Evolutionary conservation across 2,113 vertebrate genomes (phyloP).

Genomic region (Sapajus apella): DNA sequence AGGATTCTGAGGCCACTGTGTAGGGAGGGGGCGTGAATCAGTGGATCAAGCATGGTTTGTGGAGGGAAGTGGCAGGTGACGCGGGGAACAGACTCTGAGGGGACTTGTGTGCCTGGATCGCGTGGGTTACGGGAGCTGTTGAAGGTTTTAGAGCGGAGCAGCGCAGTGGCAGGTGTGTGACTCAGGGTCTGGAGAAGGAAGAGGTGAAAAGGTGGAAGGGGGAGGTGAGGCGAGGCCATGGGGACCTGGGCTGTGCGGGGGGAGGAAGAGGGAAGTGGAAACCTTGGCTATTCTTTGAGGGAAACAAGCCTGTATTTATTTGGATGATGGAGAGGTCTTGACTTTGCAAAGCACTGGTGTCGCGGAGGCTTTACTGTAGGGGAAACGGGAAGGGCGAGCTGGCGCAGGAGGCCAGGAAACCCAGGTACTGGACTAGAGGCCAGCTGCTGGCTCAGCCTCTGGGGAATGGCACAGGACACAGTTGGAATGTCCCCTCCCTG

Average conservation of each 20-base stretch:
- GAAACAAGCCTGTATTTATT: neutral
- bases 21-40: neutral
- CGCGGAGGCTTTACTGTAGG: neutral
- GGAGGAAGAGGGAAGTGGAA: neutral
- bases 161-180: neutral
- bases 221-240: neutral
- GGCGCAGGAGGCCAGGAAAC: neutral
- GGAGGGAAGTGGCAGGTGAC: accelerated
- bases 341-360: neutral
- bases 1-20: neutral
- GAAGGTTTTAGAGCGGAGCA: neutral
- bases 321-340: too few species aligned
- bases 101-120: neutral
- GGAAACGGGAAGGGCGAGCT: neutral
- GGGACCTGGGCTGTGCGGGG: too few species aligned
- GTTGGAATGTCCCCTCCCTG: accelerated
- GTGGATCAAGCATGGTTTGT: neutral
- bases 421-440: neutral
- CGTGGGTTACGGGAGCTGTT: neutral
- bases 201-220: neutral
- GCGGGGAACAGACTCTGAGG: neutral
- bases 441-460: neutral
- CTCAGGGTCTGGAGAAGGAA: neutral
- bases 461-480: accelerated
- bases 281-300: neutral